phyloP scores from a whole-genome alignment of 1,140 invertebrate species.

The Chelonus insularis region DNA sequence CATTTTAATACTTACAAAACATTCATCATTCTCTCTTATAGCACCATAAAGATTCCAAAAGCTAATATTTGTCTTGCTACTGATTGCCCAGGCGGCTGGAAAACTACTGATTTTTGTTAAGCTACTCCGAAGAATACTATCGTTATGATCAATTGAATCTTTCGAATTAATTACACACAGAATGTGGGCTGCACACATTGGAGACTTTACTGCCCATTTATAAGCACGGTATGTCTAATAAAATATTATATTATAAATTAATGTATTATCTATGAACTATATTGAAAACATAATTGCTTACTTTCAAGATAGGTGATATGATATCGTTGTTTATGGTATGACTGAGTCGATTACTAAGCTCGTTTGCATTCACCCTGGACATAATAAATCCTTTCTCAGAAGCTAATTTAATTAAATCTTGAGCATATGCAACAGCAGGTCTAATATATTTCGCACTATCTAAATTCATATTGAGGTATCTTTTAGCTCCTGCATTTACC shows the following conservation, averaged over 20 bases:
- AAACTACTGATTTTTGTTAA: constrained; percentile 75
- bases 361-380: constrained; percentile 63
- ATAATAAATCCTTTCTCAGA: constrained; percentile 68
- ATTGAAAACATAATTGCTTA: too few species aligned
- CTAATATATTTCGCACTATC: constrained; percentile 74
- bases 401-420: constrained; percentile 70
- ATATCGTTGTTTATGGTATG: constrained; percentile 79
- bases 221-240: constrained; percentile 70
- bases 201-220: constrained; percentile 68
- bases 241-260: too few species aligned
- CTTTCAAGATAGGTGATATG: constrained; percentile 74
- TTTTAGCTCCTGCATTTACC: constrained; percentile 68
- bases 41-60: constrained; percentile 70
- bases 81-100: constrained; percentile 70
- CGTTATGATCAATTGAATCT: constrained; percentile 32
- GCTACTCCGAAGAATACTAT: constrained; percentile 62
- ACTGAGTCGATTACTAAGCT: constrained; percentile 73
- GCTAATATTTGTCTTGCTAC: constrained; percentile 64
- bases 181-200: constrained; percentile 75
- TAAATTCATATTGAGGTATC: constrained; percentile 71
- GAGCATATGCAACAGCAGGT: constrained; percentile 70
- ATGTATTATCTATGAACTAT: too few species aligned
- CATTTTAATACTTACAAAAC: constrained; percentile 59
- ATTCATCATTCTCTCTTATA: constrained; percentile 64
- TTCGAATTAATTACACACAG: constrained; percentile 75